Evolutionary conservation across 2,113 vertebrate genomes (phyloP).

Genomic region (Lethenteron camtschaticum): DNA sequence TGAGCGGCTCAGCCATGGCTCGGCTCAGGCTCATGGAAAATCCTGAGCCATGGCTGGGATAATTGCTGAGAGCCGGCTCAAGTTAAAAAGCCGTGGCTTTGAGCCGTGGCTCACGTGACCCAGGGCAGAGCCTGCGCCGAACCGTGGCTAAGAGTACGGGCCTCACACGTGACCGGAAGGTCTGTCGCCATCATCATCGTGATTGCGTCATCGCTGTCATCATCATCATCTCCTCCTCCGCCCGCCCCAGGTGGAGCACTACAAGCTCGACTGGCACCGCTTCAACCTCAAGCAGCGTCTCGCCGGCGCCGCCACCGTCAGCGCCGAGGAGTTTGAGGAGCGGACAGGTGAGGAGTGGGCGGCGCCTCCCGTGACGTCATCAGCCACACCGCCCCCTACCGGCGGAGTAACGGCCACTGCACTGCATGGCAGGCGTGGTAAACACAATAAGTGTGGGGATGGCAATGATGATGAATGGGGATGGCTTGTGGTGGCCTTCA

Average conservation of each 20-base stretch:
- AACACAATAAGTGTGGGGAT: no score
- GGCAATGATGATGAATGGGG: no score
- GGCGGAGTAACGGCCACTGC: no score
- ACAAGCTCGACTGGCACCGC: conserved; percentile 80
- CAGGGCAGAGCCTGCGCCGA: background rate
- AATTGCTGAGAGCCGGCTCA: background rate
- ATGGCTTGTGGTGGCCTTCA: no score
- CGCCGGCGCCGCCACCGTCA: conserved; percentile 19
- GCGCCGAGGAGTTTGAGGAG: conserved; percentile 53
- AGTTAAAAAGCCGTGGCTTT: background rate
- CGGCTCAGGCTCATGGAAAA: no score
- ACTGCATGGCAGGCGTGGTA: no score
- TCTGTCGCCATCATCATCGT: background rate
- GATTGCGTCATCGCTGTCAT: background rate
- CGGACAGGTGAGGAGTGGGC: conserved; percentile 32
- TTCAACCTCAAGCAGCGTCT: conserved; percentile 73
- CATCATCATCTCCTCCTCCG: background rate
- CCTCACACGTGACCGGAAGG: background rate
- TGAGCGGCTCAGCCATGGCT: no score
- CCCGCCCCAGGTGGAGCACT: conserved; percentile 50
- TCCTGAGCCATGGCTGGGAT: background rate
- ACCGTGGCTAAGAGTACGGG: background rate
- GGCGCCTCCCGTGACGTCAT: fast-evolving
- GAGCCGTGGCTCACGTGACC: background rate
- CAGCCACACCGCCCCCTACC: no score